phyloP scores from a whole-genome alignment of 2,888 invertebrate species.

The Pomacea canaliculata region DNA sequence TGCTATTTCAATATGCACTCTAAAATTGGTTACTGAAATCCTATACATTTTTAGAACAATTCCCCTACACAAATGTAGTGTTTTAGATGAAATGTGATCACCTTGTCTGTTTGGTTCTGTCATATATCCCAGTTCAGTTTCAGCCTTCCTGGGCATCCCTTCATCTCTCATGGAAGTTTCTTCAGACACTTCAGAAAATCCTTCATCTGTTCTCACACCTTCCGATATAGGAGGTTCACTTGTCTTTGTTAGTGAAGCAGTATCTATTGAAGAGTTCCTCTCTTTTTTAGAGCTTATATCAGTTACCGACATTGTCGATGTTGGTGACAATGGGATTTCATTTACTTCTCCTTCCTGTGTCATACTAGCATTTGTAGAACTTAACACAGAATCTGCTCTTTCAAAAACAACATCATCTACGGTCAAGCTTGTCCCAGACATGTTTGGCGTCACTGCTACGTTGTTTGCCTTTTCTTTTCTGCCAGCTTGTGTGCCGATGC shows the following conservation, averaged over 20 bases:
- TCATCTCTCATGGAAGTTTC: slow-evolving; percentile 26
- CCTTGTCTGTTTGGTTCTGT: too few relatives aligned
- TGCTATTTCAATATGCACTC: too few relatives aligned
- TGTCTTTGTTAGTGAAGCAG: slow-evolving; percentile 2
- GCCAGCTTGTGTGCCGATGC: not conserved
- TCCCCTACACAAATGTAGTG: too few relatives aligned
- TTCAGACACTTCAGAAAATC: slow-evolving; percentile 37
- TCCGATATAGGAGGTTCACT: slow-evolving; percentile 24
- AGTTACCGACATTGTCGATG: not conserved
- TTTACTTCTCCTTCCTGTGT: not conserved
- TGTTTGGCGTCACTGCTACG: not conserved
- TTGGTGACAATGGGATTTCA: not conserved
- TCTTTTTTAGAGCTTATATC: not conserved
- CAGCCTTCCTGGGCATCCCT: not conserved
- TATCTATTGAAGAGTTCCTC: not conserved
- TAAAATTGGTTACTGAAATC: too few relatives aligned
- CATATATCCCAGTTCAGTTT: too few relatives aligned
- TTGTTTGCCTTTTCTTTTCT: not conserved
- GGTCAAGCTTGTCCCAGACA: not conserved
- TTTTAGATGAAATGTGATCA: too few relatives aligned
- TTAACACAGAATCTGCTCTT: not conserved
- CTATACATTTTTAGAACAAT: too few relatives aligned
- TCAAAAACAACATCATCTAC: not conserved
- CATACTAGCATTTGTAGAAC: not conserved
- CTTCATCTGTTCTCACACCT: slow-evolving; percentile 37